These are phyloP conservation scores for Macrobrachium nipponense DNA, from an alignment of 1,140 invertebrate species.

Conservation along the genomic window DNA sequence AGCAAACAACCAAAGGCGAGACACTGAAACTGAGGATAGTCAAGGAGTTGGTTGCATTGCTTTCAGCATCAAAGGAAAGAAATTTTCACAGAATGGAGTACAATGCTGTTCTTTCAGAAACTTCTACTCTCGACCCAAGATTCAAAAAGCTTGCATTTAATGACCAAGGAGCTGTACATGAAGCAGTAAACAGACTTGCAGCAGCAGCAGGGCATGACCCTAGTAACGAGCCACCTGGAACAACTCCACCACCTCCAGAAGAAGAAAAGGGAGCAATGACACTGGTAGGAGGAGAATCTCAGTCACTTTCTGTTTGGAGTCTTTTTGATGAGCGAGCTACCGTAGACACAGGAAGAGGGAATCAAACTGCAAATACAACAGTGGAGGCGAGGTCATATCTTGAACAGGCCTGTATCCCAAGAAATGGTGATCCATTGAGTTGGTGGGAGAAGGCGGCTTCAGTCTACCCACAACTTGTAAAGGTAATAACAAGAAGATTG, in stretches of 20 bases:
- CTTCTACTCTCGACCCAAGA: neutral
- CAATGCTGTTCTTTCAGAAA: too few species aligned
- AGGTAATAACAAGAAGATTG: slow-evolving; percentile 24
- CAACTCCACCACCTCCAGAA: neutral
- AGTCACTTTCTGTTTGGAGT: slow-evolving; percentile 1
- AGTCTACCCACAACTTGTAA: slow-evolving; percentile 21
- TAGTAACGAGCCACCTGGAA: neutral
- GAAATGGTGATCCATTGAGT: neutral
- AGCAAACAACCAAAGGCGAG: neutral
- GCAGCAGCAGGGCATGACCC: neutral
- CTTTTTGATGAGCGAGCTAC: slow-evolving; percentile 14
- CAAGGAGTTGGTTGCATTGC: neutral
- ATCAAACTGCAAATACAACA: neutral
- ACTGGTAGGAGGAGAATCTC: neutral
- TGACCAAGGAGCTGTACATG: slow-evolving; percentile 6
- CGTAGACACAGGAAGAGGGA: slow-evolving; percentile 1
- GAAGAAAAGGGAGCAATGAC: neutral
- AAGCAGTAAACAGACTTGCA: neutral
- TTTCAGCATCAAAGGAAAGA: slow-evolving; percentile 19
- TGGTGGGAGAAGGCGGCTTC: too few species aligned
- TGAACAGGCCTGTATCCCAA: slow-evolving; percentile 4
- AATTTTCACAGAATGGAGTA: too few species aligned
- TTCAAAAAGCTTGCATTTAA: slow-evolving; percentile 17
- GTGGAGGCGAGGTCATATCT: slow-evolving; percentile 10
- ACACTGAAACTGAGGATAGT: neutral